These are phyloP conservation scores for Bacillus rossius DNA, from an alignment of 1,140 invertebrate genomes.

Conservation along the genomic window DNA sequence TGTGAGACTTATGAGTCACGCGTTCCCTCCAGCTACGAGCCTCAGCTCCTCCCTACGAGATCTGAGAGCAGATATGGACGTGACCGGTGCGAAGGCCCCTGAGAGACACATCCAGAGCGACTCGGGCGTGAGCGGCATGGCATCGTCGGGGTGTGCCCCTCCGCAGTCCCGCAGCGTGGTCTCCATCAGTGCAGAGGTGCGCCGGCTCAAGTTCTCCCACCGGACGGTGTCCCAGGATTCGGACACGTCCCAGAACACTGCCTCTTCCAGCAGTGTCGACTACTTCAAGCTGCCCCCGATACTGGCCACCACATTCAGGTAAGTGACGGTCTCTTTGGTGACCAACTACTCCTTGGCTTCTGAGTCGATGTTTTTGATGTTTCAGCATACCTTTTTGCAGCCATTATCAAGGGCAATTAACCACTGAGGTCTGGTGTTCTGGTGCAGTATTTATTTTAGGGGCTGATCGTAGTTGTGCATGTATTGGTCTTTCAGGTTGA, in stretches of 20 bases:
- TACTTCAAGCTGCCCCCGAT: conserved; percentile 60
- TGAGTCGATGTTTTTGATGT: too few relatives aligned
- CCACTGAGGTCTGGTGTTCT: too few relatives aligned
- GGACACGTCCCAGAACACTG: conserved; percentile 42
- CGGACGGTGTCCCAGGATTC: conserved; percentile 51
- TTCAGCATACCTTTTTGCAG: too few relatives aligned
- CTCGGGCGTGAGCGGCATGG: conserved; percentile 13
- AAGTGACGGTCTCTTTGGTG: too few relatives aligned
- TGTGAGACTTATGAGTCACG: too few relatives aligned
- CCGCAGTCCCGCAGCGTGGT: conserved; percentile 1
- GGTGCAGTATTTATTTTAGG: too few relatives aligned
- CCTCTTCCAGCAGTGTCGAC: conserved; percentile 31
- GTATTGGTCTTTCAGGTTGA: too few relatives aligned
- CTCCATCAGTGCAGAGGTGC: conserved; percentile 17
- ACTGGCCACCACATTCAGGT: conserved; percentile 38
- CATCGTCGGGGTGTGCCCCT: conserved; percentile 10
- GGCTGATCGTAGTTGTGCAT: too few relatives aligned
- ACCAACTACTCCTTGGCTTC: too few relatives aligned
- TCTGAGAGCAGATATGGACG: conserved; percentile 28
- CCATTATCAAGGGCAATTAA: too few relatives aligned
- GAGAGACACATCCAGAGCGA: conserved; percentile 37
- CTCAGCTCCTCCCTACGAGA: conserved; percentile 34
- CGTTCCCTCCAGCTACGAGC: conserved; percentile 15
- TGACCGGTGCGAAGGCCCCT: conserved; percentile 31
- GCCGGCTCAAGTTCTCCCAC: conserved; percentile 29